A percentile compares a stretch with the other conserved stretches of the same genome.
These are phyloP conservation scores for Coreoperca whiteheadi DNA, from an alignment of 2,113 vertebrate genomes.

Conservation along the genomic window DNA sequence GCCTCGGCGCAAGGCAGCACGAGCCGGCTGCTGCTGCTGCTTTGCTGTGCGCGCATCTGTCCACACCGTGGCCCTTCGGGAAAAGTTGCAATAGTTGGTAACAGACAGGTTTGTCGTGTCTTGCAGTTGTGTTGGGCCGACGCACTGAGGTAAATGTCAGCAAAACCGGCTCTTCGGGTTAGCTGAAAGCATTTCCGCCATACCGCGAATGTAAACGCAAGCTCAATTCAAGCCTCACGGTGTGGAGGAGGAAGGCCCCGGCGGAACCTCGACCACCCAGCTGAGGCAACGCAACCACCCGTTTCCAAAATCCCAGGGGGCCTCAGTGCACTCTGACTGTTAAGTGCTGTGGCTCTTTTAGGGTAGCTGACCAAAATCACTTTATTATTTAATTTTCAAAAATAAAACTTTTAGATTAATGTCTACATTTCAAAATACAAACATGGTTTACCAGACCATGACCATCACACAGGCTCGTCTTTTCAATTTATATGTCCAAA, in stretches of 20 bases:
- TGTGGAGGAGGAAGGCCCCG: background rate
- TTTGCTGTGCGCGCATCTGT: no score
- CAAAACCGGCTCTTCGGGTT: background rate
- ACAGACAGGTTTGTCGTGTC: background rate
- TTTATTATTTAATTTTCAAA: background rate
- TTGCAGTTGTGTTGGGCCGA: no score
- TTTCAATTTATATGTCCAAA: background rate
- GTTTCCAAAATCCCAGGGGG: no score
- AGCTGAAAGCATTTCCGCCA: background rate
- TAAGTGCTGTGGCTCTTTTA: no score
- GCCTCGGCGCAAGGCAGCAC: background rate
- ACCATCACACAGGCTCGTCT: background rate
- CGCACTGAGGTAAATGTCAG: no score
- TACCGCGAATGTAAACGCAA: background rate
- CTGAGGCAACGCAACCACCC: background rate
- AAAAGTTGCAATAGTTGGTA: no score
- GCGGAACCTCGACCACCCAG: background rate
- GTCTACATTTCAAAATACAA: background rate
- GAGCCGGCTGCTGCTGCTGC: no score
- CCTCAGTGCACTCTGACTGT: no score
- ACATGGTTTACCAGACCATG: no score
- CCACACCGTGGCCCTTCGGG: no score
- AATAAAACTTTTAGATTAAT: background rate
- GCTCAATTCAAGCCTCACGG: background rate
- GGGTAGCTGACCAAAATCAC: no score